Evolutionary conservation across 1,140 invertebrate species (phyloP).

Genomic region (Rhynchophorus ferrugineus): DNA sequence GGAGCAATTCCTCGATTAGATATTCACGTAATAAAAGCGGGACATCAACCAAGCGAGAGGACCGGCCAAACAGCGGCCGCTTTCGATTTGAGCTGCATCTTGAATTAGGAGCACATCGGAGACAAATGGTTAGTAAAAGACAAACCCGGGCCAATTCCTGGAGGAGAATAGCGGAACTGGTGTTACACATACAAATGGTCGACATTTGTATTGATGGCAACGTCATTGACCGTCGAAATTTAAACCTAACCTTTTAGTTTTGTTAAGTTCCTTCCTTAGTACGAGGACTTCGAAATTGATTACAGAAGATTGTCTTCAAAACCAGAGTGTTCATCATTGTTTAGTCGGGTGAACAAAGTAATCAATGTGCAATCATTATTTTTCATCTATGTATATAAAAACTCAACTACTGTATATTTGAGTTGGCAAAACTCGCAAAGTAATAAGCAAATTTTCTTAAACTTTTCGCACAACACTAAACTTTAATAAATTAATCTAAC

Average conservation of each 20-base stretch:
- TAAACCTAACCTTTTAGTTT: neutral
- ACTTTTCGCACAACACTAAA: too few species aligned
- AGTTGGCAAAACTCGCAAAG: too few species aligned
- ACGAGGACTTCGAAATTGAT: neutral
- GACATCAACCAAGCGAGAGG: neutral
- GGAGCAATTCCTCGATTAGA: too few species aligned
- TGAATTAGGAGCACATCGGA: constrained; percentile 11
- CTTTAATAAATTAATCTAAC: too few species aligned
- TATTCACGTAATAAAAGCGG: neutral
- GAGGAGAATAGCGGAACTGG: constrained; percentile 13
- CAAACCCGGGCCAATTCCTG: constrained; percentile 12
- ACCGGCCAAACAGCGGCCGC: neutral
- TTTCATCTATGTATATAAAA: too few species aligned
- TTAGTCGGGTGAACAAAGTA: too few species aligned
- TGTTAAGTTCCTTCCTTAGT: neutral
- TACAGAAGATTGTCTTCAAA: neutral
- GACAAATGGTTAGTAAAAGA: constrained; percentile 16
- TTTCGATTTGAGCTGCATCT: constrained; percentile 1
- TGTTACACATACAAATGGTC: constrained; percentile 10
- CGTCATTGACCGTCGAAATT: constrained; percentile 7
- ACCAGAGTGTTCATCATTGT: too few species aligned
- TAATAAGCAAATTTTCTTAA: too few species aligned
- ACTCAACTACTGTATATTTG: too few species aligned
- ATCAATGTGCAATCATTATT: too few species aligned
- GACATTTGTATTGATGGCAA: constrained; percentile 12